Evolutionary conservation across 2,888 invertebrate species (phyloP).

Genomic region (Danaus chrysippus): DNA sequence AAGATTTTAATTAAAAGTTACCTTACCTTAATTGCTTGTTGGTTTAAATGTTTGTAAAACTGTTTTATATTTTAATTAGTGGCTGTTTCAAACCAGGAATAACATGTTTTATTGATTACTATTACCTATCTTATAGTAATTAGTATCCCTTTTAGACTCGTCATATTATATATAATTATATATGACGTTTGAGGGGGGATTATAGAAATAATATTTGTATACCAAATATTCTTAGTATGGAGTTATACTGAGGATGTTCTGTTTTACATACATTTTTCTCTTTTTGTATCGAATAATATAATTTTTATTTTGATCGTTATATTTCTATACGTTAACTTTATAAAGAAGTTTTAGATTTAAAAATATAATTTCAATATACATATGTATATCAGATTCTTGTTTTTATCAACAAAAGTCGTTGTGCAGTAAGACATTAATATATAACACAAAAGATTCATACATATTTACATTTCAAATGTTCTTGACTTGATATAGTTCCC

Average conservation of each 20-base stretch:
- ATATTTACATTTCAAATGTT: too few relatives aligned
- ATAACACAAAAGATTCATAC: too few relatives aligned
- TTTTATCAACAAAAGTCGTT: too few relatives aligned
- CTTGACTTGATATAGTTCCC: too few relatives aligned
- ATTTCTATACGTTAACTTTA: too few relatives aligned
- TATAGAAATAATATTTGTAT: slow-evolving; percentile 32
- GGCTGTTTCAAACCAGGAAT: background rate
- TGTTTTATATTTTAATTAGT: slow-evolving; percentile 1
- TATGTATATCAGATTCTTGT: too few relatives aligned
- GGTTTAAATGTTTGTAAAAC: background rate
- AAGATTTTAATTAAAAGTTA: too few relatives aligned
- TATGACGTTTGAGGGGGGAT: slow-evolving; percentile 65
- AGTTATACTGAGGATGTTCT: background rate
- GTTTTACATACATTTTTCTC: background rate
- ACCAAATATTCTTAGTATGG: background rate
- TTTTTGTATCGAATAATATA: too few relatives aligned
- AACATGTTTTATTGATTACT: background rate
- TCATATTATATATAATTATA: slow-evolving; percentile 41
- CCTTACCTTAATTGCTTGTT: background rate
- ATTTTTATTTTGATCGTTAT: too few relatives aligned
- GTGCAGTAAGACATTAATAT: too few relatives aligned
- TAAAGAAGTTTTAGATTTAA: too few relatives aligned
- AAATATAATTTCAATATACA: too few relatives aligned
- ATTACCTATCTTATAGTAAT: slow-evolving; percentile 1
- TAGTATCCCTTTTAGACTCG: slow-evolving; percentile 56